phyloP scores from a whole-genome alignment of 2,888 invertebrate genomes.

The Nomada goodeniana region DNA sequence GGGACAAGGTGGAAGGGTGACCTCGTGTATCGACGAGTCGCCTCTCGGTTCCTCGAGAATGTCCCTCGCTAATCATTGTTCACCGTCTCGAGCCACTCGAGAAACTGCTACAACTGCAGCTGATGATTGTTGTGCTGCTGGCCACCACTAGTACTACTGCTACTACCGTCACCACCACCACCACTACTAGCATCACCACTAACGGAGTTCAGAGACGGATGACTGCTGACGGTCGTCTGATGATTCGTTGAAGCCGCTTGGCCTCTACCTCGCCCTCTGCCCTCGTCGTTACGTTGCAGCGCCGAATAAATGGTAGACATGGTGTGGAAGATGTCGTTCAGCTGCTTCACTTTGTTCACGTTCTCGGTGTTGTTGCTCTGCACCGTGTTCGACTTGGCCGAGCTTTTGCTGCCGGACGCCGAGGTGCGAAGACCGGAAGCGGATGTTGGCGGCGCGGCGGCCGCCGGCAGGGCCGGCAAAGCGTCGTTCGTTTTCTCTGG shows the following conservation, averaged over 20 bases:
- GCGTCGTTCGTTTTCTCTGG: constrained; percentile 84
- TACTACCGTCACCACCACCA: constrained; percentile 27
- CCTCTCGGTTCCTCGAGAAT: constrained; percentile 63
- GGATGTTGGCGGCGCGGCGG: constrained; percentile 54
- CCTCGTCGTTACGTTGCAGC: constrained; percentile 29
- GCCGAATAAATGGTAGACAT: constrained; percentile 42
- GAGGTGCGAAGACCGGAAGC: constrained; percentile 68
- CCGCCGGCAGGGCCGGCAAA: constrained; percentile 64
- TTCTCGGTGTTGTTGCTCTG: constrained; percentile 56
- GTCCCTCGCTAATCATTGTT: constrained; percentile 69
- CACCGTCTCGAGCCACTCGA: constrained; percentile 67
- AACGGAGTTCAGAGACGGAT: constrained; percentile 54
- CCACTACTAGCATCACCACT: constrained; percentile 39
- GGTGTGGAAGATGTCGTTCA: constrained; percentile 44
- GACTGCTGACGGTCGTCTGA: constrained; percentile 40
- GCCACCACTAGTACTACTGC: constrained; percentile 33
- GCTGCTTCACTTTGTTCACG: constrained; percentile 42
- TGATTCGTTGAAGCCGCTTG: constrained; percentile 28
- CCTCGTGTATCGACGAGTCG: constrained; percentile 67
- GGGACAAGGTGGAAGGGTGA: constrained; percentile 46
- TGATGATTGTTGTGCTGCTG: constrained; percentile 54
- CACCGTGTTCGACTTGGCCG: constrained; percentile 64
- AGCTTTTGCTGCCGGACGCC: constrained; percentile 68
- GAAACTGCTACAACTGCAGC: constrained; percentile 40
- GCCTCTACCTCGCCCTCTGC: not conserved